Base-by-base conservation (phyloP, 2,113 vertebrate genomes). In the Picathartes gymnocephalus region DNA sequence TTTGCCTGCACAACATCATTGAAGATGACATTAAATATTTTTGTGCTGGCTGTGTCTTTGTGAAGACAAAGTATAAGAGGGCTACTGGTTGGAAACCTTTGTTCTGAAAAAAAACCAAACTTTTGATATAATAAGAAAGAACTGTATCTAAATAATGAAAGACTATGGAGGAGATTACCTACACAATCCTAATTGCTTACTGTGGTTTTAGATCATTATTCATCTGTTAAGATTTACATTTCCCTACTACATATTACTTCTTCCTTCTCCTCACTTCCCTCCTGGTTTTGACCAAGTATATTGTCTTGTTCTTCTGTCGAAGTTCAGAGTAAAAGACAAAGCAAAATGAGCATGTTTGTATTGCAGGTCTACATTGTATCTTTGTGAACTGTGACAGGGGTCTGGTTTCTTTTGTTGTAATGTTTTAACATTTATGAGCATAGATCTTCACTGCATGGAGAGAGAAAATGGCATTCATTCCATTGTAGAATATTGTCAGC, bases 401-500 rank as follows among this genome's bases (percentile, higher is more conserved):
- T 27, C 90, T 79, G 6, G 4, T 62, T 84, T 95, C 37, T 48
- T 73, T 89, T 69, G 27, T 54, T 93, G 37, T 87, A 96, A 95
- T 91, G 69, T 70, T 87, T 92, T 66, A 94, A 60, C 33, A 48
- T 80, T 89, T 92, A 88, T 47, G 70, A 90, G 71, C 35, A 53
- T 68, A 88, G 82, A 81, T 73, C 65, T 96, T 93, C 57, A 90
- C 53, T 83, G 92, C 7, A 73, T 9, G 37, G 33, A 42, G 30
- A 66, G 37, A 85, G 13, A 78, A 93, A 95, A 84, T 61, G n/a
- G 62, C 61, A 28, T 86, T 78, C 20, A 62, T 57, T 83, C 76
- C 78, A 92, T 71, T 45, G 80, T 70, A 94, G 93, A 96, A 90
- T 78, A 70, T n/a, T 84, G 68, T 86, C 94, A 95, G 73, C 73